Evolutionary conservation across 2,797 vertebrate genomes (phyloP), one percentile per base, ranked within the genome.

Genomic region (Hapalemur alaotrensis): DNA sequence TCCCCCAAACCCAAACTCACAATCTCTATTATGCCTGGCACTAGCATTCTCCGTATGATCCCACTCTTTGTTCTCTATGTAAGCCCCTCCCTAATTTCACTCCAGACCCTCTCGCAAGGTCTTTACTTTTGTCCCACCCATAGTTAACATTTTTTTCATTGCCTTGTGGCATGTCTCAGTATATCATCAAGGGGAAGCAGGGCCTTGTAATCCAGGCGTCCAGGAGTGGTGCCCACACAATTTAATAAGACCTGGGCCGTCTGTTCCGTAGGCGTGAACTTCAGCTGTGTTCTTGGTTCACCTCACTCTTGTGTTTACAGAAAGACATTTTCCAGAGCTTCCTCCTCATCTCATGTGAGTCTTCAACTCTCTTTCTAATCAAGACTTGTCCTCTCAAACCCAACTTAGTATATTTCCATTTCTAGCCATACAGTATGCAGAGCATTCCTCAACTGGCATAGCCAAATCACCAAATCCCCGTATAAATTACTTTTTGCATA

Each of bases 11-110:
- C 35, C 25, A 32, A 20, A 30, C 59, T 41, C 15, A 15, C 17
- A 17, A 28, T 7, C 10, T 50, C 7, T 52, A 22, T 4, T 2
- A 25, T 6, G 48, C 23, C 6, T 2, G 35, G 1, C 12, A 28
- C 32, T 20, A 28, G 43, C 28, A n/a, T 83, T 76, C 46, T 1
- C 0, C 0, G 10, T 12, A 0, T 4, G 7, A 72, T 14, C 41
- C 50, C 23, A 4, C 2, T 30, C 25, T 78, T 8, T 18, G 28
- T 50, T 61, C 30, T 41, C 86, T 76, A 12, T 6, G 17, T 4
- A 43, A 78, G 23, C 10, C 14, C 32, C n/a, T 38, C 57, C 25
- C n/a, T 25, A 85, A 41, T 46, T 67, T 61, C 70, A 70, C 35
- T 67, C 48, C 52, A n/a, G 54, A 35, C 22, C 14, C 15, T 61